These are phyloP conservation scores for Rutilus rutilus DNA, from an alignment of 2,113 vertebrate genomes.

Conservation along the genomic window DNA sequence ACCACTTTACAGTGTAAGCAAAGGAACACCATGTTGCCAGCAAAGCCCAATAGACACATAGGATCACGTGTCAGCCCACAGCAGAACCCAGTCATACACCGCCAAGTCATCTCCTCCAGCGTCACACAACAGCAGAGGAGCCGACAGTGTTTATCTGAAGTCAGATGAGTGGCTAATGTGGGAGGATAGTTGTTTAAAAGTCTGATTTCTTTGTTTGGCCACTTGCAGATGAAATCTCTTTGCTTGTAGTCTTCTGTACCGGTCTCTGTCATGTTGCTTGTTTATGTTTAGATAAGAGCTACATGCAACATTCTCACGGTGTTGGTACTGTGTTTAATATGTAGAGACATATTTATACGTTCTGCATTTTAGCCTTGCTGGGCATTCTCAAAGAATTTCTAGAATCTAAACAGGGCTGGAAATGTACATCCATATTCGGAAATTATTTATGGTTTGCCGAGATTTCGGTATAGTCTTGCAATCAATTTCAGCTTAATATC, in stretches of 20 bases:
- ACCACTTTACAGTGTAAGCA: not conserved
- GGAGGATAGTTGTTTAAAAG: slow-evolving; percentile 37
- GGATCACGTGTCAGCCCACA: slow-evolving; percentile 68
- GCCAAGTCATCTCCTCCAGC: slow-evolving; percentile 47
- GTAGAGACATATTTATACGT: slow-evolving; percentile 53
- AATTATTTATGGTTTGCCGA: not conserved
- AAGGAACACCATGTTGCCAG: slow-evolving; percentile 6
- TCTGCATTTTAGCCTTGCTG: slow-evolving; percentile 9
- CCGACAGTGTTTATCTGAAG: slow-evolving; percentile 14
- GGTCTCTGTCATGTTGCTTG: slow-evolving; percentile 28
- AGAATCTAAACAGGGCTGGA: not conserved
- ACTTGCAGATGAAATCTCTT: slow-evolving; percentile 22
- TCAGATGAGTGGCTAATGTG: slow-evolving; percentile 32
- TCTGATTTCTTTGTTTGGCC: slow-evolving; percentile 36
- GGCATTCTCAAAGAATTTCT: not conserved
- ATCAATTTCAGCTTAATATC: not conserved
- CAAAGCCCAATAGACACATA: slow-evolving; percentile 66
- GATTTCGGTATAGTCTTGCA: not conserved
- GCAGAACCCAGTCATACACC: slow-evolving; percentile 52
- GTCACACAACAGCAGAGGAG: slow-evolving; percentile 50
- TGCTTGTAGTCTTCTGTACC: slow-evolving; percentile 11
- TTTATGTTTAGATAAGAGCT: not conserved
- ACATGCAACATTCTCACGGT: slow-evolving; percentile 3
- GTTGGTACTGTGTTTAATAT: slow-evolving; percentile 5
- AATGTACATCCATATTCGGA: not conserved